Base-by-base conservation (phyloP, 2,797 vertebrate genomes). In the Scolopax bukidnonensis region DNA sequence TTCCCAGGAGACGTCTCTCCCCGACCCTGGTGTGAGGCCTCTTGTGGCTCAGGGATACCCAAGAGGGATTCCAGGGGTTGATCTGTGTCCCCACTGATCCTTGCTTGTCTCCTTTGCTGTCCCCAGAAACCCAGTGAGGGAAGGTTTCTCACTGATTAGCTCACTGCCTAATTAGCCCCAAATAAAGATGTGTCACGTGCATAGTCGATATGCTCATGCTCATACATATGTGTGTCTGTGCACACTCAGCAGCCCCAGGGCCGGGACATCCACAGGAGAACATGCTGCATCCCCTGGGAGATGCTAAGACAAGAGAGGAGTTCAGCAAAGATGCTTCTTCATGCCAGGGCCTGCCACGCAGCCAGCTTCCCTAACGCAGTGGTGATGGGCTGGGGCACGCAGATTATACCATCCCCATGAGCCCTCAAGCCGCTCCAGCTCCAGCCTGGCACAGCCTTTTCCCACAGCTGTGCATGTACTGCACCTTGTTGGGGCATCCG, bases 311-410 rank as follows among this genome's bases (percentile, higher is more conserved):
- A 90, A 1, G 33, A 80, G 76, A 77, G 30, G 27, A 45, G 76
- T 21, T 93, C 94, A 56, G 83, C n/a, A 91, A 59, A 94, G 76
- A 74, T 4, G 1, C 69, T 75, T 36, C 54, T 96, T 96, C 95
- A 71, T 94, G 94, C 95, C 95, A 84, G 90, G 92, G 77, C 96
- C 94, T 95, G 94, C 76, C 95, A 75, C 0, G 0, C 80, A 92
- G 57, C 61, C 16, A 0, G 75, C 56, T 89, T 93, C 95, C 83
- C 95, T 81, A 86, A 15, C 2, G 1, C 85, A 90, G 92, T 5
- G 3, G 69, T 27, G 92, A 93, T 95, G 90, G 88, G 95, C 96
- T 84, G 90, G 65, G 92, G 65, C 96, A 96, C 0, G 76, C 83
- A 96, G 75, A 73, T 61, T 81, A 6, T 89, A 43, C 73, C 51